Conservation (phyloP, 2,113 vertebrate species). For the Indri indri region DNA sequence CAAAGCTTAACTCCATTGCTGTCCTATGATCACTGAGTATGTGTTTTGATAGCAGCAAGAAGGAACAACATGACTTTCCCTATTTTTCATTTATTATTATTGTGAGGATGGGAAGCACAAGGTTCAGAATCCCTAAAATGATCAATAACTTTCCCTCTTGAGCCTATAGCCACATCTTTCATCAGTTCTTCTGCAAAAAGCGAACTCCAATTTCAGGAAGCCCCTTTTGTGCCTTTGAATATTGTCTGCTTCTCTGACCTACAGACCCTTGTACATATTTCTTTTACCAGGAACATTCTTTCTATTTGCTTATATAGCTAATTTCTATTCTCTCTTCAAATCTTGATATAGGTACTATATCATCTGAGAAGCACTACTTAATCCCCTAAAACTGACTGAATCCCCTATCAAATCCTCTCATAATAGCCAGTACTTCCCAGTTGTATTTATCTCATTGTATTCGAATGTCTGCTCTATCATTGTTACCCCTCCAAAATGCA, state of each 20-base stretch:
- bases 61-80: background rate
- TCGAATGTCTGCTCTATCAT: background rate
- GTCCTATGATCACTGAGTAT: background rate
- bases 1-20: background rate
- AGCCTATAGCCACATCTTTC: background rate
- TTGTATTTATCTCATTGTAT: background rate
- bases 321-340: background rate
- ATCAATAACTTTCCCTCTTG: background rate
- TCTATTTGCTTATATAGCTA: background rate
- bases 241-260: background rate
- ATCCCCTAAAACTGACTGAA: background rate
- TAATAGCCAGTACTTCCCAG: background rate
- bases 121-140: slow-evolving; percentile 18
- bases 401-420: background rate
- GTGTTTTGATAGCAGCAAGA: background rate
- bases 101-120: background rate
- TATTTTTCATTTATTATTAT: background rate
- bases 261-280: background rate
- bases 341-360: background rate
- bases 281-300: background rate
- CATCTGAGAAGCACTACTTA: background rate
- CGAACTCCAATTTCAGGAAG: background rate
- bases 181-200: background rate
- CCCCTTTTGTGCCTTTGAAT: background rate
- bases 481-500: background rate